Evolutionary conservation across 2,888 invertebrate genomes (phyloP), one percentile per base, ranked within the genome.

Genomic region (Hermodice carunculata): DNA sequence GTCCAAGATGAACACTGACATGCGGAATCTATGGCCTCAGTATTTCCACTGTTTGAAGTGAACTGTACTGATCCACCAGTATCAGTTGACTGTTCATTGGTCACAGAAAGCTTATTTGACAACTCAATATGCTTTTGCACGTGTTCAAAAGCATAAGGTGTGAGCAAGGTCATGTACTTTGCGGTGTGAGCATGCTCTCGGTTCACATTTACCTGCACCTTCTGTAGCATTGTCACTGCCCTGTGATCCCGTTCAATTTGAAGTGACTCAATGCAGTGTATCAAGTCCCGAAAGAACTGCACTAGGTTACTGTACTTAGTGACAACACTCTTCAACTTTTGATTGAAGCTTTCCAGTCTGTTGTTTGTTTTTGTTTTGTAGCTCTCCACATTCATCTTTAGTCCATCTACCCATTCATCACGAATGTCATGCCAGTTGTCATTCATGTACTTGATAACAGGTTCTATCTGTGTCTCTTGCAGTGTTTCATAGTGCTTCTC

Each of bases 341-440:
- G 62, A 31, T 68, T 65, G 19, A 51, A 59, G 26, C 32, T n/a
- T 40, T 68, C 62, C 19, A 68, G 26, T 17, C 64, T n/a, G 43
- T 68, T 70, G 61, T 64, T 68, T 11, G 67, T 65, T 3, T 28
- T 37, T 17, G 19, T 64, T 4, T 60, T 14, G n/a, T 61, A 40
- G 46, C 53, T 54, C 4, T 17, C n/a, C 14, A 44, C 22, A 11
- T 46, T n/a, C 14, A 37, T n/a, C 19, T 64, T 67, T 11, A 67
- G 44, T 11, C 69, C 67, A 34, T 67, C 61, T 11, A 69, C 64
- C 67, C 69, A 69, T 32, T 69, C 28, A 2, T 48, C 8, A 6
- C 54, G 8, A 19, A 69, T 69, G n/a, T 2, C 22, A 44, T 69
- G 57, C 67, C 67, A 69, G 37, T 69, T 64, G 2, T 19, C 43